Conservation (phyloP, 2,797 vertebrate species). For the Cynopterus sphinx region DNA sequence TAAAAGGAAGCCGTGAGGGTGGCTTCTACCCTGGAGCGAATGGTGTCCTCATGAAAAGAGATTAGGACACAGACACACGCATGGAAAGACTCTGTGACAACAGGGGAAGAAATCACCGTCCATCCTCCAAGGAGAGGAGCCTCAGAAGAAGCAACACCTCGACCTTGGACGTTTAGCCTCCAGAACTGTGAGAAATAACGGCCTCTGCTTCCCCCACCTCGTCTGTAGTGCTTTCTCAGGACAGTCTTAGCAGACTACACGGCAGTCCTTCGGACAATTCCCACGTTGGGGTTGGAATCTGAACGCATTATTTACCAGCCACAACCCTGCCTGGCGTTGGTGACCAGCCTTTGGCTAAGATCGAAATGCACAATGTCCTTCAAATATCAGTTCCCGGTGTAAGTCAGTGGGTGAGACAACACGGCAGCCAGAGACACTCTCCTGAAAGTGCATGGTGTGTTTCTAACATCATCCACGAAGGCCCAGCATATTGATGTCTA, state of each 20-base stretch:
- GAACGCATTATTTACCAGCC: background rate
- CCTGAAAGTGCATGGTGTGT: background rate
- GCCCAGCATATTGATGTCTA: background rate
- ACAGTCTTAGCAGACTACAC: fast-evolving
- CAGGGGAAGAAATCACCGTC: fast-evolving
- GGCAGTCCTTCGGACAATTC: background rate
- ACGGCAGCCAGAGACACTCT: background rate
- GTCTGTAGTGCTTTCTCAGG: background rate
- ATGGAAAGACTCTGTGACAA: background rate
- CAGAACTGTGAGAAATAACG: background rate
- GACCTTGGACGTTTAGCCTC: background rate
- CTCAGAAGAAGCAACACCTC: too few species aligned
- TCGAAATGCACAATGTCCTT: background rate
- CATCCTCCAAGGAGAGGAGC: fast-evolving
- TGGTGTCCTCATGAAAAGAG: background rate
- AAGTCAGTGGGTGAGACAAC: background rate
- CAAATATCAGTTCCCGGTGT: background rate
- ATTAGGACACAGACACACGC: fast-evolving
- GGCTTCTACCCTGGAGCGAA: too few species aligned
- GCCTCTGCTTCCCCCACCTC: background rate
- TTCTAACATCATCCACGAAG: background rate
- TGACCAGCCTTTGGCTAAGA: background rate
- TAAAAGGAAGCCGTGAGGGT: background rate
- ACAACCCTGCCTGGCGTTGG: background rate
- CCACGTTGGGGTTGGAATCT: background rate